A percentile compares a stretch with the other conserved stretches of the same genome.
phyloP scores from a whole-genome alignment of 2,888 invertebrate species.

The Heliconius ismenius region DNA sequence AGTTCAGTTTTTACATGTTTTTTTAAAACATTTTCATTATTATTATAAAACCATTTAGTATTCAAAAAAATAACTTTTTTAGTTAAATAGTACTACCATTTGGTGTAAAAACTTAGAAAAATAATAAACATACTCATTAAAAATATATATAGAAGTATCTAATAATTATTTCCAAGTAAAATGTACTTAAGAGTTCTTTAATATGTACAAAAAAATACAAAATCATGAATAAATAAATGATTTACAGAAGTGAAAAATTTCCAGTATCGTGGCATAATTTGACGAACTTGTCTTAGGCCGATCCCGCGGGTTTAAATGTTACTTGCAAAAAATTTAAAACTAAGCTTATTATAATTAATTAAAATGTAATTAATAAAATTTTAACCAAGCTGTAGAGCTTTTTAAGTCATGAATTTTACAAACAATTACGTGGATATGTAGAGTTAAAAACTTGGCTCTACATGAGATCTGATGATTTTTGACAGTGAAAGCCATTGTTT shows the following conservation, averaged over 20 bases:
- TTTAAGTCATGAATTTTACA: too few relatives aligned
- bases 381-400: too few relatives aligned
- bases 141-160: not conserved
- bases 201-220: not conserved
- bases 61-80: not conserved
- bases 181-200: not conserved
- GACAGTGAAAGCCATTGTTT: too few relatives aligned
- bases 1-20: not conserved
- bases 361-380: too few relatives aligned
- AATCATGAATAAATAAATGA: not conserved
- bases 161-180: not conserved
- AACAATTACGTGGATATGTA: too few relatives aligned
- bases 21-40: not conserved
- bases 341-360: too few relatives aligned
- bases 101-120: not conserved
- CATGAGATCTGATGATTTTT: too few relatives aligned
- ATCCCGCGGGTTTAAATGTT: too few relatives aligned
- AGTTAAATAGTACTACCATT: not conserved
- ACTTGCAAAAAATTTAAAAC: too few relatives aligned
- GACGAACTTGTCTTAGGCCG: not conserved
- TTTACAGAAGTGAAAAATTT: not conserved
- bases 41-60: constrained; percentile 18
- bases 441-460: too few relatives aligned
- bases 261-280: not conserved
- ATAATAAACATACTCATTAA: not conserved